phyloP scores from a whole-genome alignment of 2,113 vertebrate genomes.

The Trichomycterus rosablanca region DNA sequence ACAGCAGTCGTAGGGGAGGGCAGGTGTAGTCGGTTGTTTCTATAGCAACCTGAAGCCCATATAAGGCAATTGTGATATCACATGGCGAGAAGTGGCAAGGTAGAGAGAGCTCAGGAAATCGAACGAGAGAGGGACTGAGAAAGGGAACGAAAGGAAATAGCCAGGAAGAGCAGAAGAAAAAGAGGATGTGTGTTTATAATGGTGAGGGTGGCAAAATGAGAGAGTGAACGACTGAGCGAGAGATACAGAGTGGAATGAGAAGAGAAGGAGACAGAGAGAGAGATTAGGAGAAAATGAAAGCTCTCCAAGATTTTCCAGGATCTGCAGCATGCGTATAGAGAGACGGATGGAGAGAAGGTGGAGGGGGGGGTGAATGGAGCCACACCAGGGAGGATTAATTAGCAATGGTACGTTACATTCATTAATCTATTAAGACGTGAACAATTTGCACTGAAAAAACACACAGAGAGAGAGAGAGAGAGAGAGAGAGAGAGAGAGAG shows the following conservation, averaged over 20 bases:
- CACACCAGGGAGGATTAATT: conserved; percentile 57
- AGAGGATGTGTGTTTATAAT: conserved; percentile 29
- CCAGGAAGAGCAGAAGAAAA: conserved; percentile 47
- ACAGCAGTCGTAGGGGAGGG: conserved; percentile 38
- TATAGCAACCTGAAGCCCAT: conserved; percentile 75
- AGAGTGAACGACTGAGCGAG: conserved; percentile 21
- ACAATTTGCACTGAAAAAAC: too few species aligned
- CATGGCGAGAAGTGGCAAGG: conserved; percentile 52
- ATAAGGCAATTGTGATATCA: conserved; percentile 72
- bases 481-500: conserved; percentile 20
- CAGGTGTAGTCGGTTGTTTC: conserved; percentile 86
- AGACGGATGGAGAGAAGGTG: conserved; percentile 52
- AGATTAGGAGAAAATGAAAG: conserved; percentile 29
- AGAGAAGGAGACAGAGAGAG: conserved; percentile 37
- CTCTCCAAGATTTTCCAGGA: conserved; percentile 45
- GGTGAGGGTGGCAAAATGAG: conserved; percentile 28
- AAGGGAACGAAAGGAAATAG: conserved; percentile 34
- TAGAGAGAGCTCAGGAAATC: conserved; percentile 50
- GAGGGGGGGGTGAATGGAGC: conserved; percentile 49
- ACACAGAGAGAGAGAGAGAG: too few species aligned
- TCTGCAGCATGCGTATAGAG: conserved; percentile 58
- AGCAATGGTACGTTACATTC: conserved; percentile 59
- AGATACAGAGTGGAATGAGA: conserved; percentile 13
- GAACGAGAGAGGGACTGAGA: too few species aligned
- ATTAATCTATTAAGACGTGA: conserved; percentile 42